Percentiles rank a stretch among this genome's conserved stretches.
phyloP scores from a whole-genome alignment of 2,113 vertebrate genomes.

The Mixornis gularis region DNA sequence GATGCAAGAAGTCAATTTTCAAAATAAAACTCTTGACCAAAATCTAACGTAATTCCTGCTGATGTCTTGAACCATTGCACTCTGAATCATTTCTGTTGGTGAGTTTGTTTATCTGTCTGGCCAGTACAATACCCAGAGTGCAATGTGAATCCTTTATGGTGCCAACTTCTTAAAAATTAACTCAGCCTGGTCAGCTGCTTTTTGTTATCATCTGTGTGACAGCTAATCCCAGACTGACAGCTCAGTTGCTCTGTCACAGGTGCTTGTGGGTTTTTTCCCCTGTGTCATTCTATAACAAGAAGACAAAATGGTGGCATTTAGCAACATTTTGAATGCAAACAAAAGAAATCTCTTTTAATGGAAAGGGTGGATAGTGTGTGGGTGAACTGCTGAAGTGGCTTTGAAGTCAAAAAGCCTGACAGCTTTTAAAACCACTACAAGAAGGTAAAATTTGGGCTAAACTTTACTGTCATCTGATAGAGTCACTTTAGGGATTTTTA shows the following conservation, averaged over 20 bases:
- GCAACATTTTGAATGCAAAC: neutral
- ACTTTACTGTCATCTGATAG: neutral
- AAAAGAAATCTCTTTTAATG: neutral
- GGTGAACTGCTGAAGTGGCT: neutral
- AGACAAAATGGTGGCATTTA: neutral
- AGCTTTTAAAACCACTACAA: neutral
- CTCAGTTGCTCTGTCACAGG: neutral
- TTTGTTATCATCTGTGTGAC: neutral
- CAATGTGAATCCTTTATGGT: neutral
- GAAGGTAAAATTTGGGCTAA: neutral
- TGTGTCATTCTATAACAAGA: neutral
- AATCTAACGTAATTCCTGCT: neutral
- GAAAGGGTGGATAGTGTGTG: neutral
- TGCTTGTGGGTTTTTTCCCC: neutral
- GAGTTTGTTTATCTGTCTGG: neutral
- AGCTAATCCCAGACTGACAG: neutral
- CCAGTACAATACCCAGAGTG: neutral
- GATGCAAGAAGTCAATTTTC: neutral
- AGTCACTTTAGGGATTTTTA: neutral
- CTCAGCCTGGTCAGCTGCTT: conserved; percentile 10
- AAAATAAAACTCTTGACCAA: neutral
- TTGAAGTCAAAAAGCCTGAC: neutral
- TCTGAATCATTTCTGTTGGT: neutral
- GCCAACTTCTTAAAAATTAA: neutral
- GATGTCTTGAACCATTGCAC: neutral